Evolutionary conservation across 2,113 vertebrate genomes (phyloP).

Genomic region (Hassar affinis): DNA sequence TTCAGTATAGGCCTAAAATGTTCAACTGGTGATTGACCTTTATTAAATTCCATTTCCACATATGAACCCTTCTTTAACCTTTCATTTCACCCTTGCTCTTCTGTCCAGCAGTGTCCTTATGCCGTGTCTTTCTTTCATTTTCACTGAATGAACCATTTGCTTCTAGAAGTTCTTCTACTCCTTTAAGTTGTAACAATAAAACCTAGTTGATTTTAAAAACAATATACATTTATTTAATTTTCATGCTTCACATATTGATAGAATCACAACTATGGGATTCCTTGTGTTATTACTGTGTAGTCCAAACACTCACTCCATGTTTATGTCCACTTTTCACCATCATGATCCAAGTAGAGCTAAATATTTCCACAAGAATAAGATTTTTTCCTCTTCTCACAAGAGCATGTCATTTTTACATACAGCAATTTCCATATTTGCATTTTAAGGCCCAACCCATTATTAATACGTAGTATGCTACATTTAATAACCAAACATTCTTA

Average conservation of each 20-base stretch:
- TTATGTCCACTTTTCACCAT: not conserved
- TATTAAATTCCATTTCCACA: conserved; percentile 23
- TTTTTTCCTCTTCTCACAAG: not conserved
- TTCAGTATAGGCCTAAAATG: not conserved
- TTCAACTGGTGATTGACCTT: not conserved
- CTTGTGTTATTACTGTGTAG: not conserved
- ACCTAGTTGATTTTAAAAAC: no score
- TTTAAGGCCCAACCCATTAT: not conserved
- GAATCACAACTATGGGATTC: not conserved
- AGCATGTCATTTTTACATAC: not conserved
- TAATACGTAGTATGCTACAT: not conserved
- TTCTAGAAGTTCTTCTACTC: not conserved
- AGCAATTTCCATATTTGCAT: not conserved
- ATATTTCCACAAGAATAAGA: not conserved
- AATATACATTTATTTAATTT: no score
- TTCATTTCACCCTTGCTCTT: not conserved
- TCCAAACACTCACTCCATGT: not conserved
- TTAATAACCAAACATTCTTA: not conserved
- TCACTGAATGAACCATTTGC: not conserved
- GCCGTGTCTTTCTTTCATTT: not conserved
- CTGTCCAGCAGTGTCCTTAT: not conserved
- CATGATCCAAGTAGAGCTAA: not conserved
- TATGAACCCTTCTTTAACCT: not conserved
- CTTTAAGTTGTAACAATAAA: not conserved
- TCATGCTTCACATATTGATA: not conserved